These are phyloP conservation scores for Rissa tridactyla DNA, from an alignment of 2,113 vertebrate species.

Conservation along the genomic window DNA sequence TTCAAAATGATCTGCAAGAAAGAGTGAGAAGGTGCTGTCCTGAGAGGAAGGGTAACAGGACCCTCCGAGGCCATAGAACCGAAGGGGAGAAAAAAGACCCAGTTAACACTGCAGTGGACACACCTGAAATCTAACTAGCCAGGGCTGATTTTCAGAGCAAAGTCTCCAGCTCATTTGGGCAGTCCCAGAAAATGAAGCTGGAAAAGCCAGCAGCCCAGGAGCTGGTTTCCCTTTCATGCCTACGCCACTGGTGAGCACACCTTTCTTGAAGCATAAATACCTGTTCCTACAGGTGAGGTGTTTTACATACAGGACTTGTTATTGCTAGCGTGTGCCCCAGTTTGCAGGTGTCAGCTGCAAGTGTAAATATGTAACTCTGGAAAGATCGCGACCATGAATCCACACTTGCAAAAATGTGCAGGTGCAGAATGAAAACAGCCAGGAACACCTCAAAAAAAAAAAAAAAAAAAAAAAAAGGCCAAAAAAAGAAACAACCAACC, in stretches of 20 bases:
- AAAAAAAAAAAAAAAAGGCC: neutral
- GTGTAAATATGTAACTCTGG: neutral
- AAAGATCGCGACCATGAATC: neutral
- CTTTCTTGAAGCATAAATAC: neutral
- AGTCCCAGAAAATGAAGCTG: neutral
- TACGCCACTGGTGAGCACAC: neutral
- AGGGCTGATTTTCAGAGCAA: neutral
- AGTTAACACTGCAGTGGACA: neutral
- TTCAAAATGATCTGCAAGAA: conserved; percentile 91
- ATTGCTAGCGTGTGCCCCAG: neutral
- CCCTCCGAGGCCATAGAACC: neutral
- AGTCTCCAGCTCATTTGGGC: neutral
- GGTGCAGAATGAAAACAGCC: neutral
- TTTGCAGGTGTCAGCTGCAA: neutral
- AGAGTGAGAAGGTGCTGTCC: neutral
- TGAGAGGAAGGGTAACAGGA: neutral
- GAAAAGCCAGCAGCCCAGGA: neutral
- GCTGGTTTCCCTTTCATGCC: neutral
- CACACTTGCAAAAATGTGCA: neutral
- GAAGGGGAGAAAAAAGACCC: accelerated
- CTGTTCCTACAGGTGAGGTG: neutral
- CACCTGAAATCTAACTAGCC: neutral
- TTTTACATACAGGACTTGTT: neutral
- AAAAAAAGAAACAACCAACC: neutral
- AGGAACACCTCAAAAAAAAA: neutral